Conservation (phyloP, 1,140 invertebrate species). For the Drosophila sechellia region DNA sequence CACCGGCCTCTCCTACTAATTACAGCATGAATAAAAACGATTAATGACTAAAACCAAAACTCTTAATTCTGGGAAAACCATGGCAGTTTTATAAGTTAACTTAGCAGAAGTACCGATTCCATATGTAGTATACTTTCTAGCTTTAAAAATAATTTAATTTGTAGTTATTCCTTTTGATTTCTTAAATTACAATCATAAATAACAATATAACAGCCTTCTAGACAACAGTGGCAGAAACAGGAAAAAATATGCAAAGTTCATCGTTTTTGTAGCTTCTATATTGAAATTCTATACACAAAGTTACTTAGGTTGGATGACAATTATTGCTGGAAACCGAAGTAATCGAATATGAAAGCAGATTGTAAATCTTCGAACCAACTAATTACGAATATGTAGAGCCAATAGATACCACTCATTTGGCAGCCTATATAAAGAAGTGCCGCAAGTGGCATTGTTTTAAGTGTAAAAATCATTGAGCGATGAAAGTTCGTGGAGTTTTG, state of each 20-base stretch:
- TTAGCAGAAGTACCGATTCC: too few relatives aligned
- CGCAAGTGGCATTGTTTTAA: neutral
- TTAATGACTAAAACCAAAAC: neutral
- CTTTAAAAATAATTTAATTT: neutral
- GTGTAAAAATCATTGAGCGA: neutral
- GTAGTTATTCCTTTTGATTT: too few relatives aligned
- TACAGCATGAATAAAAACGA: neutral
- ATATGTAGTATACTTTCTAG: neutral
- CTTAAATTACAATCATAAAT: too few relatives aligned
- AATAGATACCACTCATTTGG: neutral
- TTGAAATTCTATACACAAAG: too few relatives aligned
- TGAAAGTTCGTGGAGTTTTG: slow-evolving; percentile 28
- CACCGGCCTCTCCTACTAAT: slow-evolving; percentile 50
- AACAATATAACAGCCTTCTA: too few relatives aligned
- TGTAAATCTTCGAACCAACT: slow-evolving; percentile 7
- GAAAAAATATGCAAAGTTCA: too few relatives aligned
- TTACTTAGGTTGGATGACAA: too few relatives aligned
- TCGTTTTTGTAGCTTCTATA: too few relatives aligned
- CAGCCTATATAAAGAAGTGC: slow-evolving; percentile 7
- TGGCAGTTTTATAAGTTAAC: too few relatives aligned
- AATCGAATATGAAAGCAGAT: neutral
- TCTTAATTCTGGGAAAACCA: neutral
- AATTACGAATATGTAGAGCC: neutral
- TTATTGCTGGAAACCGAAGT: neutral
- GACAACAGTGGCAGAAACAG: too few relatives aligned